Evolutionary conservation across 1,140 invertebrate species (phyloP), one percentile per base, ranked within the genome.

Genomic region (Notospermus geniculatus): DNA sequence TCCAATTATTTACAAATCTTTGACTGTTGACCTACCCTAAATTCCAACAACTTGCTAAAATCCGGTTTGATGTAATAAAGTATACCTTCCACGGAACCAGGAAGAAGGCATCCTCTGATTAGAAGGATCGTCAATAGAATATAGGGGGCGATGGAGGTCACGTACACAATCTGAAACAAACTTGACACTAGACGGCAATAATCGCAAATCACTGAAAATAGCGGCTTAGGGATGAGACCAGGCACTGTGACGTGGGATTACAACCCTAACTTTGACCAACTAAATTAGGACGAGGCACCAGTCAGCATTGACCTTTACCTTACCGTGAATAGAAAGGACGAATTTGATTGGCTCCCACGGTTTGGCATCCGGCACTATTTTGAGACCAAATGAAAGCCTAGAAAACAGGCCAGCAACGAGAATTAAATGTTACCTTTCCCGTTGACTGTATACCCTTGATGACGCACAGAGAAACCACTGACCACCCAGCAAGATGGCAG

Each of bases 81-180:
- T 63, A 92, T 89, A 1, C 91, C 91, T 53, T 88, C 86, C 1
- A 84, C 83, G 29, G 89, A 88, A 19, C 91, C 91, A 0, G 89
- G 89, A 13, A 93, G 80, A 4, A 90, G 88, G 1, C 91, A 87
- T 1, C 90, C 90, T 2, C 90, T 86, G 32, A 90, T 84, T 66
- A 93, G 88, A 39, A 93, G 78, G 74, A 89, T 88, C 30, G 90
- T 86, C 65, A 93, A 75, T 41, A 93, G 90, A n/a, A 91, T 85
- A 73, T 92, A 92, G 0, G 91, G 91, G 71, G 91, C 91, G 0
- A 91, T 83, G 7, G 90, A 89, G 17, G 90, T 91, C 65, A 91
- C 90, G 71, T 91, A 91, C 4, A 91, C 89, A 36, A 90, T 64
- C 66, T 67, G 52, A 30, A 64, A 59, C 9, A 50, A 19, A 52